Conservation (phyloP, 2,888 invertebrate genomes). For the Anticlea derivata region DNA sequence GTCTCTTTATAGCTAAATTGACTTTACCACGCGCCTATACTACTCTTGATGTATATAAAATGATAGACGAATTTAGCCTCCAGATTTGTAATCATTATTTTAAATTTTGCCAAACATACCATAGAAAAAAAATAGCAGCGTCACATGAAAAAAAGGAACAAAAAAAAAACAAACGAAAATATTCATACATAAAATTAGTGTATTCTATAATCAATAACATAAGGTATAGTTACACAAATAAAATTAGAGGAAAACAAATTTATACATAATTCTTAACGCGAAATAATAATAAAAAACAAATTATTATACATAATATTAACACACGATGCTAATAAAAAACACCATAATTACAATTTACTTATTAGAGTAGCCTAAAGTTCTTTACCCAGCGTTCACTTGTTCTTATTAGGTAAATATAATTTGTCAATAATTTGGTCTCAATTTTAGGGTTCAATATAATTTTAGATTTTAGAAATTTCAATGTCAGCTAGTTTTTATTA, state of each 20-base stretch:
- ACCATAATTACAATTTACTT: conserved; percentile 79
- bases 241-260: conserved; percentile 82
- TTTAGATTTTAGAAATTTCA: conserved; percentile 31
- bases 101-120: too few relatives aligned
- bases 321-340: conserved; percentile 74
- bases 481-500: conserved; percentile 24
- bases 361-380: conserved; percentile 59
- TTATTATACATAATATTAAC: conserved; percentile 77
- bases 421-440: conserved; percentile 73
- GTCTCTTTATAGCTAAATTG: conserved; percentile 23
- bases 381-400: conserved; percentile 58
- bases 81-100: background rate
- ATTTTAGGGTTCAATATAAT: conserved; percentile 58
- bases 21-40: conserved; percentile 12
- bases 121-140: too few relatives aligned
- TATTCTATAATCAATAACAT: conserved; percentile 84
- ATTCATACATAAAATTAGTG: conserved; percentile 82
- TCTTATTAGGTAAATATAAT: conserved; percentile 52
- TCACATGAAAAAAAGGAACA: conserved; percentile 43
- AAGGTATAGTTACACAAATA: conserved; percentile 82
- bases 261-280: conserved; percentile 82
- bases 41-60: background rate
- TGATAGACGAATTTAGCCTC: background rate
- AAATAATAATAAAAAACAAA: conserved; percentile 74
- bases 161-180: conserved; percentile 66